Percentiles rank a stretch among this genome's conserved stretches.
These are phyloP conservation scores for Oreonectes daqikongensis DNA, from an alignment of 2,797 vertebrate species.

Conservation along the genomic window DNA sequence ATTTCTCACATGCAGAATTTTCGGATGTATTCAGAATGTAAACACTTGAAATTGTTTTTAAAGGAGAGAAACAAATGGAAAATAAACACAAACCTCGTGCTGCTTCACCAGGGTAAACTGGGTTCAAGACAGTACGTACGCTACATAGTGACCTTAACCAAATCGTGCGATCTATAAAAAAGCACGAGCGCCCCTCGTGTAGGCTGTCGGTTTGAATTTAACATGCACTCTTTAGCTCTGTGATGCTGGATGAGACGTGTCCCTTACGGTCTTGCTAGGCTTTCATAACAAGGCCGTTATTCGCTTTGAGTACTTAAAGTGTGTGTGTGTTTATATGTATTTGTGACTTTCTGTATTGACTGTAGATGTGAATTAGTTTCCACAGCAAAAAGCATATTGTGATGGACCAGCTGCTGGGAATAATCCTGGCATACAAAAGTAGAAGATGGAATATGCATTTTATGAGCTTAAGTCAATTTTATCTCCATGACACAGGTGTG, in stretches of 20 bases:
- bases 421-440: slow-evolving; percentile 16
- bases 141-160: slow-evolving; percentile 14
- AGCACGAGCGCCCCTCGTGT: neutral
- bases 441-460: slow-evolving; percentile 17
- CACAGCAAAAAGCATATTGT: neutral
- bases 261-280: neutral
- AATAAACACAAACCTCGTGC: neutral
- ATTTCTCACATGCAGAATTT: slow-evolving; percentile 15
- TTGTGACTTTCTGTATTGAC: neutral
- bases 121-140: slow-evolving; percentile 25
- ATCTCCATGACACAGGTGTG: slow-evolving; percentile 30
- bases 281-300: neutral
- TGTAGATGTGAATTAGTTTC: neutral
- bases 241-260: slow-evolving; percentile 14
- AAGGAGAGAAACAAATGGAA: slow-evolving; percentile 2
- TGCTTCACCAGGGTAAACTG: neutral
- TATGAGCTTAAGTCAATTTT: slow-evolving; percentile 19
- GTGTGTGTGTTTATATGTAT: neutral
- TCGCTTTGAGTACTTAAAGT: slow-evolving; percentile 12
- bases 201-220: slow-evolving; percentile 19
- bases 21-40: slow-evolving; percentile 26
- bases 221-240: neutral
- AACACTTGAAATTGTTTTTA: slow-evolving; percentile 18
- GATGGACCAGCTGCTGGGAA: neutral
- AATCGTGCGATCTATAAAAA: neutral